Base-by-base conservation (phyloP, 2,888 invertebrate species). In the Micoletzkya japonica region DNA sequence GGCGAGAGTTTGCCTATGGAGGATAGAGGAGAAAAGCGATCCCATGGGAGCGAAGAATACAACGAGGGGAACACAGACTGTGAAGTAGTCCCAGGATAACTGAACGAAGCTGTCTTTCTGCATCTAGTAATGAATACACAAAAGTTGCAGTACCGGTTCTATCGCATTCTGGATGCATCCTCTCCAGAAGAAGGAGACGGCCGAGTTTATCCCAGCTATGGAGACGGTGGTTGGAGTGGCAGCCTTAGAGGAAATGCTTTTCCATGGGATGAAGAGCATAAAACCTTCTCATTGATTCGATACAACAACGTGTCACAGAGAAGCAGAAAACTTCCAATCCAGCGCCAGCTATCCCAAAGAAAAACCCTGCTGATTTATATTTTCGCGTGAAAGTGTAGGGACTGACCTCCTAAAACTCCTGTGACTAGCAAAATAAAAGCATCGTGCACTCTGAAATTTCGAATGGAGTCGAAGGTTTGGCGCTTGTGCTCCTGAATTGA, bases 251-350 rank as follows among this genome's bases (percentile, higher is more conserved):
- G 1, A 6, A 7, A 50, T 20, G 14, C 2, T 50, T 26, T n/a
- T n/a, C n/a, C n/a, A n/a, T n/a, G n/a, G n/a, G 57, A 57, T 32
- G 34, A 57, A 57, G n/a, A 2, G 34, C 4, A 17, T 20, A 28
- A 1, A 4, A 59, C 69, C 49, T 59, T 59, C 24, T 59, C 58
- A 49, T 69, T 69, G 20, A 69, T 56, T 7, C 77, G 69, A 64
- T 78, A 79, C 10, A 75, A 66, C 24, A 79, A 69, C 2, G 79
- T 79, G 24, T 71, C 2, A 83, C 68, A 24, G 81, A 80, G 72
- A 82, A 82, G 4, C 74, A 76, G 63, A 79, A 79, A 24, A 85
- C 82, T 68, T 84, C 84, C n/a, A 85, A 76, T 1, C 85, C 84
- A 54, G 72, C 74, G 17, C 84, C 84, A 20, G 82, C 73, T 56